Percentiles rank a stretch among this genome's conserved stretches.
Conservation (phyloP, 2,888 invertebrate genomes). For the Leucophora obtusa region DNA sequence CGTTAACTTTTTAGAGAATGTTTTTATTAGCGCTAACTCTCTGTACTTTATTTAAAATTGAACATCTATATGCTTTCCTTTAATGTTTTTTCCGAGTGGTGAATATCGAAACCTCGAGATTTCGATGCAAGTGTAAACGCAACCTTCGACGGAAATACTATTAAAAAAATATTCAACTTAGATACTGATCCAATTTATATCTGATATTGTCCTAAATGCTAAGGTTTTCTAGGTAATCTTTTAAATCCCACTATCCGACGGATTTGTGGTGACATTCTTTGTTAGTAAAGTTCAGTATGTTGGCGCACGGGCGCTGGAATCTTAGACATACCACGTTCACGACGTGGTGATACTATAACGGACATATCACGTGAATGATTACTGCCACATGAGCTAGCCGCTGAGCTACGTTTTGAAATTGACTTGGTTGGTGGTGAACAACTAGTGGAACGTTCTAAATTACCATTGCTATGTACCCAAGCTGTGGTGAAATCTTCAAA, state of each 20-base stretch:
- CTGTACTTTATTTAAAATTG: too few relatives aligned
- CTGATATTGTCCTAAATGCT: constrained; percentile 54
- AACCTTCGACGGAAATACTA: too few relatives aligned
- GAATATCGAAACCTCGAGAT: too few relatives aligned
- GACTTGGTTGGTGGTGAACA: constrained; percentile 77
- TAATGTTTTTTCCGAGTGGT: too few relatives aligned
- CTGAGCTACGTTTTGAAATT: constrained; percentile 76
- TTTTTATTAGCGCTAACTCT: too few relatives aligned
- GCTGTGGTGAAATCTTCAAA: constrained; percentile 85
- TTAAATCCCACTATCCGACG: constrained; percentile 65
- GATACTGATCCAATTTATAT: constrained; percentile 12
- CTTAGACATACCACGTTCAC: constrained; percentile 76
- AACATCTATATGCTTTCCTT: too few relatives aligned
- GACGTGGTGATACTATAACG: constrained; percentile 73
- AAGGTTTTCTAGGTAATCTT: constrained; percentile 55
- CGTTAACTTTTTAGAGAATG: too few relatives aligned
- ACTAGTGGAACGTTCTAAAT: constrained; percentile 82
- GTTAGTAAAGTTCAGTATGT: constrained; percentile 77
- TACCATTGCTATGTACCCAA: constrained; percentile 86
- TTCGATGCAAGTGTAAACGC: too few relatives aligned
- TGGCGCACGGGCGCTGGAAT: constrained; percentile 78
- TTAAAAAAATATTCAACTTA: neutral
- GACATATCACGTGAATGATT: constrained; percentile 73
- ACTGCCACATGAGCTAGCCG: constrained; percentile 77
- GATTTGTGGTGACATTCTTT: constrained; percentile 68